Conservation (phyloP, 2,888 invertebrate species). For the Sesia bembeciformis region DNA sequence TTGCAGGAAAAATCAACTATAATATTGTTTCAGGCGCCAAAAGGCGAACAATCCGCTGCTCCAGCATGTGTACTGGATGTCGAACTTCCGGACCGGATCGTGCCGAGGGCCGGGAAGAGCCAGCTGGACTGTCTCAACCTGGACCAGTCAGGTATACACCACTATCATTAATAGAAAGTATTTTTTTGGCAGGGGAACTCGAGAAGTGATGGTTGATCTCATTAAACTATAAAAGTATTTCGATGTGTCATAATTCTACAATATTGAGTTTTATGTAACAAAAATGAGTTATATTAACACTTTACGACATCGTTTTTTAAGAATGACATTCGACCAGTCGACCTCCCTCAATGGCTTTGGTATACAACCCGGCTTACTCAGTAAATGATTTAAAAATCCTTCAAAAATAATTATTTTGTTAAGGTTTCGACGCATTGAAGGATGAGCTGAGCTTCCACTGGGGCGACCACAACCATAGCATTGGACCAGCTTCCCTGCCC, state of each 20-base stretch:
- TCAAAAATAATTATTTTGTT: constrained; percentile 7
- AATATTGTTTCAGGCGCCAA: constrained; percentile 35
- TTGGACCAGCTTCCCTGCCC: constrained; percentile 70
- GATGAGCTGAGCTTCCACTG: constrained; percentile 83
- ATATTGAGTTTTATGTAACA: too few relatives aligned
- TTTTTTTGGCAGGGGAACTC: too few relatives aligned
- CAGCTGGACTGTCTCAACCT: constrained; percentile 63
- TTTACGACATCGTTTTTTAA: too few relatives aligned
- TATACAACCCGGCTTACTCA: too few relatives aligned
- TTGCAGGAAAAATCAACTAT: too few relatives aligned
- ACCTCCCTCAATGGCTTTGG: too few relatives aligned
- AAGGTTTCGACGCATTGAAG: constrained; percentile 81
- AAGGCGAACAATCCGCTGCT: constrained; percentile 57
- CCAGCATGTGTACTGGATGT: constrained; percentile 66
- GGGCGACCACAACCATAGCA: constrained; percentile 78
- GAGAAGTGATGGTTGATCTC: too few relatives aligned
- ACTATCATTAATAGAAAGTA: too few relatives aligned
- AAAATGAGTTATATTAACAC: too few relatives aligned
- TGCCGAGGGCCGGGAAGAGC: constrained; percentile 62
- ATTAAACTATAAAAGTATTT: too few relatives aligned
- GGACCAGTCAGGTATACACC: constrained; percentile 55
- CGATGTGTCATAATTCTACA: too few relatives aligned
- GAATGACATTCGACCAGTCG: too few relatives aligned
- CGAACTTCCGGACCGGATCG: constrained; percentile 51
- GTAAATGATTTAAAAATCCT: background rate